Base-by-base conservation (phyloP, 2,113 vertebrate genomes). In the Pan paniscus region DNA sequence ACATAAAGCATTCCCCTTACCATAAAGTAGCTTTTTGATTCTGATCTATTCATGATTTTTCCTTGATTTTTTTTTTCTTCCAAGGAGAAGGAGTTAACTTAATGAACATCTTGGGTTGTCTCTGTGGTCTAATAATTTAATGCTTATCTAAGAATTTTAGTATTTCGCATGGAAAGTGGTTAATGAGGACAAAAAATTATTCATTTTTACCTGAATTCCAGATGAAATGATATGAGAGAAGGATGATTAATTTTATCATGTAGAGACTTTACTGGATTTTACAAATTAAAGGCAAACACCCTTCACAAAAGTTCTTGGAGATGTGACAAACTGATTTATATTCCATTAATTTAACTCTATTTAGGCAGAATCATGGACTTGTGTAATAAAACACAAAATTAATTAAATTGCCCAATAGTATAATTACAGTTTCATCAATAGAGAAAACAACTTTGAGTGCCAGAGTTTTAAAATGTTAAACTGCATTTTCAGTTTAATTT, bases 201-300 rank as follows among this genome's bases (percentile, higher is more conserved):
- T 96, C 80, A 94, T 57, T 96, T 92, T 5, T 83, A 81, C 96
- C 96, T 95, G 76, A 94, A 94, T 95, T 97, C 32, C 89, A 95
- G 97, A 95, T 98, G 32, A 98, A 97, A 95, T 97, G n/a, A 55
- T 89, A 84, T 23, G 64, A 97, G 67, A 96, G 90, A 81, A 6
- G 17, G 90, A 95, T 96, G 92, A 97, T 76, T 93, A 96, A 97
- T 97, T 98, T 98, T 94, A 96, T 95, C 85, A 89, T 93, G 80
- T 92, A 13, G 92, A 90, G 70, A 93, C 94, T 97, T 98, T 76
- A 84, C 95, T 90, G 64, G 80, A 93, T 98, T 98, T 98, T 93
- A 93, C 27, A 97, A 98, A 96, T 97, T 98, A 98, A 98, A 98
- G 78, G 91, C 98, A 98, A 98, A 98, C 59, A 94, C 59, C 70